Percentiles rank a stretch among this genome's conserved stretches.
These are phyloP conservation scores for Solenodon paradoxus DNA, from an alignment of 2,113 vertebrate species.

Conservation along the genomic window DNA sequence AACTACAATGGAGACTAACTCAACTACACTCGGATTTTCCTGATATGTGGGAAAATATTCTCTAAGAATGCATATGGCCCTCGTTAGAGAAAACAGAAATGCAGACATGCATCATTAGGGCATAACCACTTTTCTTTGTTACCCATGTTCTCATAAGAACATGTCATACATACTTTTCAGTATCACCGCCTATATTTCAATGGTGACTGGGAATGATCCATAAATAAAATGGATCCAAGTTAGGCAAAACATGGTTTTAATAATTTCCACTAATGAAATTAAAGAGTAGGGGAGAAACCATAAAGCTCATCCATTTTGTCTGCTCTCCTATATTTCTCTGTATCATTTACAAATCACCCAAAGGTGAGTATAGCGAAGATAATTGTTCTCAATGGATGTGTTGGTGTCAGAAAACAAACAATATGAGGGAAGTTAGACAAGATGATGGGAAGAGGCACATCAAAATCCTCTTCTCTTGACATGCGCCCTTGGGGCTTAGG, in stretches of 20 bases:
- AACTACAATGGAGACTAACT: background rate
- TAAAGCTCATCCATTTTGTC: background rate
- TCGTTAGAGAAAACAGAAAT: background rate
- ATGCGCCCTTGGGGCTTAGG: too few species aligned
- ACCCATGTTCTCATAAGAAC: background rate
- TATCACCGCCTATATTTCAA: background rate
- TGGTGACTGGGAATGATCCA: background rate
- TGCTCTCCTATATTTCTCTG: background rate
- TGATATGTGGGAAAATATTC: background rate
- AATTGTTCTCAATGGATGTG: background rate
- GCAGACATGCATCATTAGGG: background rate
- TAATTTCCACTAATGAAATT: background rate
- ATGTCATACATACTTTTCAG: background rate
- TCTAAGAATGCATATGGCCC: background rate
- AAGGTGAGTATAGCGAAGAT: background rate
- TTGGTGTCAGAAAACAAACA: background rate
- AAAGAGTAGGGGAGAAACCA: background rate
- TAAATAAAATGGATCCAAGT: background rate
- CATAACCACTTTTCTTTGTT: background rate
- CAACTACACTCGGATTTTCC: background rate
- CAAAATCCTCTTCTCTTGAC: too few species aligned
- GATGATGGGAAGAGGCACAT: background rate
- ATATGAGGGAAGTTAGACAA: background rate
- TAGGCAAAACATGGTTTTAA: background rate
- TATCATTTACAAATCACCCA: background rate